These are phyloP conservation scores for Cataglyphis cursor DNA, from an alignment of 2,888 invertebrate genomes.

Conservation along the genomic window DNA sequence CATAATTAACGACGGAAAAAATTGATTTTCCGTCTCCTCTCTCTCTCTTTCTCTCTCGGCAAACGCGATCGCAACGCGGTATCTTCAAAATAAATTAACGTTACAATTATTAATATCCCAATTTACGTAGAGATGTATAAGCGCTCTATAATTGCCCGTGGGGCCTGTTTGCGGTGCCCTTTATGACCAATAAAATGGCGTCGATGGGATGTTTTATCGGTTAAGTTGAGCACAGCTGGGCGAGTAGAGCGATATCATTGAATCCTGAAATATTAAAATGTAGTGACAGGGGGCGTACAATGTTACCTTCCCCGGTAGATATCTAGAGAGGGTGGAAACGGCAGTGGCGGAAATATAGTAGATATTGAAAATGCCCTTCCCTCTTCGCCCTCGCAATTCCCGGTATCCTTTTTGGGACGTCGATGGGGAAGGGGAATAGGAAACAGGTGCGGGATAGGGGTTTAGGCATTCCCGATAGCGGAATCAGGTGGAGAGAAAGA, in stretches of 20 bases:
- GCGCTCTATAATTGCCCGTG: conserved; percentile 23
- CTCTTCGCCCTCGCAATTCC: conserved; percentile 75
- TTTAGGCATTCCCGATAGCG: conserved; percentile 56
- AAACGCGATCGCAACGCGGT: neutral
- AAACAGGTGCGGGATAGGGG: conserved; percentile 32
- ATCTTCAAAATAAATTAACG: conserved; percentile 30
- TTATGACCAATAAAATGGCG: conserved; percentile 49
- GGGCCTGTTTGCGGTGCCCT: conserved; percentile 30
- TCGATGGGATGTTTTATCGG: conserved; percentile 60
- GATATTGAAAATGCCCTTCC: conserved; percentile 82
- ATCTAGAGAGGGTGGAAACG: conserved; percentile 74
- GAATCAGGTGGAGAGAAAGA: conserved; percentile 38
- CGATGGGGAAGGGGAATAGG: neutral
- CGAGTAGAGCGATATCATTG: conserved; percentile 72
- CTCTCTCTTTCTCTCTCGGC: neutral
- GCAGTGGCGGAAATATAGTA: conserved; percentile 80
- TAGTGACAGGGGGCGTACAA: conserved; percentile 76
- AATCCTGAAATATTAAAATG: conserved; percentile 81
- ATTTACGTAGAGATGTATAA: neutral
- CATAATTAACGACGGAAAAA: neutral
- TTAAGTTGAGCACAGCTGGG: conserved; percentile 71
- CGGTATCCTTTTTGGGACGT: conserved; percentile 65
- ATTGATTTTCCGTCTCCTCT: neutral
- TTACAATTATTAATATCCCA: conserved; percentile 38
- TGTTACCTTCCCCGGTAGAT: conserved; percentile 72